These are phyloP conservation scores for Hermaeophaga mercurialis DNA, from an alignment of 2,888 invertebrate species.

Conservation along the genomic window DNA sequence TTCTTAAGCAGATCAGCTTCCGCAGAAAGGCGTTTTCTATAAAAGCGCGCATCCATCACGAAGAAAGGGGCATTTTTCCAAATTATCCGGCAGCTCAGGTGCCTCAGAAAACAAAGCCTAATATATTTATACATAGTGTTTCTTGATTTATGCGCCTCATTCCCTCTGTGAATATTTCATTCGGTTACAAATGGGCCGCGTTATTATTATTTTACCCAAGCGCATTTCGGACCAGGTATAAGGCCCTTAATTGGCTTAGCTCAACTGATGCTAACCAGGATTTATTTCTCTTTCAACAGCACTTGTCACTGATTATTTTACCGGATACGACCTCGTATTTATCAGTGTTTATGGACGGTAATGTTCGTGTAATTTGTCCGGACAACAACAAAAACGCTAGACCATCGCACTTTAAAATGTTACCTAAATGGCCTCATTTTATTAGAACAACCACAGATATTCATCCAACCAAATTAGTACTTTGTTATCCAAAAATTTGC, in stretches of 20 bases:
- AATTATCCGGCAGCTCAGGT: slow-evolving; percentile 35
- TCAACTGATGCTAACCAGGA: slow-evolving; percentile 49
- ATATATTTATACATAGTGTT: slow-evolving; percentile 43
- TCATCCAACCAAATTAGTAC: too few relatives aligned
- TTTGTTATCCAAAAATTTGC: too few relatives aligned
- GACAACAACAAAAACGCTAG: slow-evolving; percentile 18
- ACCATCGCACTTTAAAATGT: background rate
- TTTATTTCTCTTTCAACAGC: slow-evolving; percentile 52
- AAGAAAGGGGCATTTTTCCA: slow-evolving; percentile 23
- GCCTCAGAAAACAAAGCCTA: slow-evolving; percentile 39
- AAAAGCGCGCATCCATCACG: slow-evolving; percentile 22
- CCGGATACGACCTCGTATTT: slow-evolving; percentile 45
- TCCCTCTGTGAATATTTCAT: slow-evolving; percentile 51
- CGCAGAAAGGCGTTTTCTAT: slow-evolving; percentile 6
- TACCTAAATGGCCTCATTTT: background rate
- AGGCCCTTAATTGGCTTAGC: slow-evolving; percentile 52
- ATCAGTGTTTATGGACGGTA: slow-evolving; percentile 45
- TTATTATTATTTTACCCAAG: slow-evolving; percentile 53
- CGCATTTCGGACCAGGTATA: slow-evolving; percentile 47
- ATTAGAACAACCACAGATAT: too few relatives aligned
- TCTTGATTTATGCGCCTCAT: slow-evolving; percentile 43
- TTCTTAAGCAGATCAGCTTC: too few relatives aligned
- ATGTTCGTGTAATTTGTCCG: slow-evolving; percentile 40
- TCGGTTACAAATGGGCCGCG: slow-evolving; percentile 52
- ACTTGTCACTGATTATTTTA: slow-evolving; percentile 52